Evolutionary conservation across 2,113 vertebrate species (phyloP).

Genomic region (Apistogramma diplotaenia): DNA sequence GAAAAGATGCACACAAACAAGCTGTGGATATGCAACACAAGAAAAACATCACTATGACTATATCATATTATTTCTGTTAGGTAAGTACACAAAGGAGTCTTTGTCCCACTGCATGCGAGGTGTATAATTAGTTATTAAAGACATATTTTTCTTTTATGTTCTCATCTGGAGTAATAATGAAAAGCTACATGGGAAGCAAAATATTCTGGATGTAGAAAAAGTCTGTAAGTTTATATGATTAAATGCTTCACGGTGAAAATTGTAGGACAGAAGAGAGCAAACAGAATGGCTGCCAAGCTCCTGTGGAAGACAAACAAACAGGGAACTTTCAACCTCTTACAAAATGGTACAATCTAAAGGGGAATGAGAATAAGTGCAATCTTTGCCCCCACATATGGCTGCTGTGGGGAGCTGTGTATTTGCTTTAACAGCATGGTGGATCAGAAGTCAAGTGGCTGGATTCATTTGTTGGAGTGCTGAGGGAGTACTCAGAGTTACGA

Average conservation of each 20-base stretch:
- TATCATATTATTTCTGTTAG: neutral
- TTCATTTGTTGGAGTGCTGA: conserved; percentile 57
- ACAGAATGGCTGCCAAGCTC: neutral
- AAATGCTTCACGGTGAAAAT: neutral
- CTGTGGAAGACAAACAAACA: conserved; percentile 31
- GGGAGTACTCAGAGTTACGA: conserved; percentile 53
- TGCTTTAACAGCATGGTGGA: conserved; percentile 44
- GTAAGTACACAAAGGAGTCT: neutral
- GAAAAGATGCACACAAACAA: neutral
- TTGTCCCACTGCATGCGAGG: neutral
- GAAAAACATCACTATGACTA: neutral
- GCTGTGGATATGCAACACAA: neutral
- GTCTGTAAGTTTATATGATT: neutral
- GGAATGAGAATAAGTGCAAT: conserved; percentile 19
- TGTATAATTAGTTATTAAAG: neutral
- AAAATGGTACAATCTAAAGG: conserved; percentile 18
- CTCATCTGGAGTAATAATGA: neutral
- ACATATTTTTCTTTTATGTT: neutral
- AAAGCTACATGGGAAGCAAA: neutral
- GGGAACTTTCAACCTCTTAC: conserved; percentile 23
- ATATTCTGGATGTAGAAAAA: neutral
- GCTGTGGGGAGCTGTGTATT: conserved; percentile 46
- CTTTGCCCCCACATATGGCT: conserved; percentile 14
- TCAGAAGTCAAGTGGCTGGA: conserved; percentile 66
- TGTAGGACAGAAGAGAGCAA: conserved; percentile 2